Evolutionary conservation across 30 jellyfish, hydroid and myxozoan genomes (phyloP), one percentile per base, ranked within the genome.

Genomic region (Hydra vulgaris): DNA sequence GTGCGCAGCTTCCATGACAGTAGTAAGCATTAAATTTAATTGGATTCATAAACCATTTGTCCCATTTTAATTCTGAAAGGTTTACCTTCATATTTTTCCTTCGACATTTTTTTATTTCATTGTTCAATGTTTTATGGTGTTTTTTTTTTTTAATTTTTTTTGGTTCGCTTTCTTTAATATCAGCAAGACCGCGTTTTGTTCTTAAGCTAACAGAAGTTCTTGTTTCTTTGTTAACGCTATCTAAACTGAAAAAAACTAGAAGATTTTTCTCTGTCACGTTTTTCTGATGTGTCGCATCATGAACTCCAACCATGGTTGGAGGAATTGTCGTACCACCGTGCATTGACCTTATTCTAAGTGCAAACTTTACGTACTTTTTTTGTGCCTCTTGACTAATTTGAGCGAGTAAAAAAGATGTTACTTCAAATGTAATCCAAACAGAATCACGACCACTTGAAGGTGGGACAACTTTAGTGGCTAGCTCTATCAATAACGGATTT

Each of bases 1-100:
- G 86, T 0, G 87, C 79, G 78, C 98, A 91, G 17, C 84, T 83
- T 12, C 98, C 98, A 15, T 86, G 84, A 84, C 98, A 91, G 74
- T 82, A 79, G 76, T 72, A 91, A 1, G 95, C 96, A 22, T 91
- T 87, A 86, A 86, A 87, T 17, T 85, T 90, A 52, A 75, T 82
- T 21, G 98, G 98, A 22, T 95, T 89, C 26, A 86, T 80, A 8
- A 91, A 78, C 95, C 95, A 91, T 74, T 86, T 85, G 25, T 95
- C 79, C 98, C 98, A 91, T 24, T 96, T 95, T 79, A 91, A 91
- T 19, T 86, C 93, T 73, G 74, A 90, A 80, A 91, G 86, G 72
- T 84, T 77, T 54, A 91, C 98, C 26, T 73, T 77, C 98, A 91
- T 91, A 53, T 74, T 74, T 80, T 92, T 92, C 19, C 98, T 80